Evolutionary conservation across 2,113 vertebrate genomes (phyloP).

Genomic region (Pluvialis apricaria): DNA sequence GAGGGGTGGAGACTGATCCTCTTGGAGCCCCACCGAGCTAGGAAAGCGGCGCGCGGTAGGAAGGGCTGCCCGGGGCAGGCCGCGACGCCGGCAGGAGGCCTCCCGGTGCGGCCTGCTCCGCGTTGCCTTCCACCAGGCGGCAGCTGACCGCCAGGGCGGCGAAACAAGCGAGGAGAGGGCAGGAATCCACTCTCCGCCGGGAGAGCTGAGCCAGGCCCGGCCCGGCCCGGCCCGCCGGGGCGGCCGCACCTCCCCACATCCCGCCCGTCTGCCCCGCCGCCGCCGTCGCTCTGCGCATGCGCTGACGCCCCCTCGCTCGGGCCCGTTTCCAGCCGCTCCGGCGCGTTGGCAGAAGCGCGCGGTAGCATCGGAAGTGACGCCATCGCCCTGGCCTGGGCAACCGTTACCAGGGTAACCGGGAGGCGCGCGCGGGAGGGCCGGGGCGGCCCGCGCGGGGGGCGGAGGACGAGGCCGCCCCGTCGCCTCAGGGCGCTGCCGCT

Average conservation of each 20-base stretch:
- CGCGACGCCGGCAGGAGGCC: not conserved
- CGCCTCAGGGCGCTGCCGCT: not conserved
- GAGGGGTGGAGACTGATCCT: not conserved
- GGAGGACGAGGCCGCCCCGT: not conserved
- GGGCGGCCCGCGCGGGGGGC: not conserved
- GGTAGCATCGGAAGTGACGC: slow-evolving; percentile 48
- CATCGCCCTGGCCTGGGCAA: not conserved
- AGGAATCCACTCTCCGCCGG: accelerated
- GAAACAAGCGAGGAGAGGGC: accelerated
- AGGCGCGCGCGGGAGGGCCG: not conserved
- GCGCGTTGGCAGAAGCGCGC: not conserved
- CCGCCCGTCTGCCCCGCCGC: not conserved
- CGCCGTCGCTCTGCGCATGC: not conserved
- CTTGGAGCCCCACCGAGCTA: not conserved
- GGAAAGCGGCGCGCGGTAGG: not conserved
- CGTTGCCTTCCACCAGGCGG: too few species aligned
- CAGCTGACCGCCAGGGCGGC: not conserved
- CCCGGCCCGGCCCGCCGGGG: accelerated
- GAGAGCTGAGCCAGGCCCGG: not conserved
- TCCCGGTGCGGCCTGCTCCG: not conserved
- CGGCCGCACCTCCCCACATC: too few species aligned
- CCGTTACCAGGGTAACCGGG: slow-evolving; percentile 36
- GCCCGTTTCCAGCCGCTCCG: not conserved
- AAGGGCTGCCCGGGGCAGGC: not conserved
- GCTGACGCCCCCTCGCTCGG: accelerated